phyloP scores from a whole-genome alignment of 37 sponge, comb jelly and placozoan species.

The Spongilla lacustris region DNA sequence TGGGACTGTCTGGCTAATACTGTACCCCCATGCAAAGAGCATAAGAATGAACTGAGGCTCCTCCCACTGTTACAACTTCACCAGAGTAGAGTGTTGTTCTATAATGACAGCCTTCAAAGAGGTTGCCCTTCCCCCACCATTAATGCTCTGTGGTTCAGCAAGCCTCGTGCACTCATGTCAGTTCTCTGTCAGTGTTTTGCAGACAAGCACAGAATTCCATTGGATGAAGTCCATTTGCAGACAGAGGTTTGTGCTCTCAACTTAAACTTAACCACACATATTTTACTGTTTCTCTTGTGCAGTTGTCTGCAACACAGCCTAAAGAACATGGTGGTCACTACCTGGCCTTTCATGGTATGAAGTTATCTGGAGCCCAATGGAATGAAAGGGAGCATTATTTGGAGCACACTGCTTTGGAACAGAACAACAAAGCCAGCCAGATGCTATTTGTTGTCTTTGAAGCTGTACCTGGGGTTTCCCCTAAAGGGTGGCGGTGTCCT shows the following conservation, averaged over 20 bases:
- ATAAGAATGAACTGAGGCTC: not conserved
- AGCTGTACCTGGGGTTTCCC: not conserved
- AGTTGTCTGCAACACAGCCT: not conserved
- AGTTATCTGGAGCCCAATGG: not conserved
- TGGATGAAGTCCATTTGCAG: not conserved
- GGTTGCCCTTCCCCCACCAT: not conserved
- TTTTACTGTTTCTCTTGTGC: not conserved
- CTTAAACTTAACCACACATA: not conserved
- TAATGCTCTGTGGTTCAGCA: constrained; percentile 20
- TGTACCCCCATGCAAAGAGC: not conserved
- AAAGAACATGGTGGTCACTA: not conserved
- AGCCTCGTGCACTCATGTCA: constrained; percentile 24
- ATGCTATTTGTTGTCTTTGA: not conserved
- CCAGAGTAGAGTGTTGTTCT: constrained; percentile 10
- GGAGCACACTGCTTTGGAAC: not conserved
- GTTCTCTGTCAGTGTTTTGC: constrained; percentile 8
- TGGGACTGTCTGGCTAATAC: not conserved
- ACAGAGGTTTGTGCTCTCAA: not conserved
- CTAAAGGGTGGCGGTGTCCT: not conserved
- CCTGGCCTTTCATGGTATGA: not conserved
- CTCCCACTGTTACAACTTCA: constrained; percentile 25
- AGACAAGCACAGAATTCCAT: not conserved
- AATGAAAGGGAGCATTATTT: not conserved
- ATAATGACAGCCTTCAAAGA: not conserved
- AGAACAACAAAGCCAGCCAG: not conserved